Evolutionary conservation across 1,140 invertebrate species (phyloP).

Genomic region (Ceratina australensis): DNA sequence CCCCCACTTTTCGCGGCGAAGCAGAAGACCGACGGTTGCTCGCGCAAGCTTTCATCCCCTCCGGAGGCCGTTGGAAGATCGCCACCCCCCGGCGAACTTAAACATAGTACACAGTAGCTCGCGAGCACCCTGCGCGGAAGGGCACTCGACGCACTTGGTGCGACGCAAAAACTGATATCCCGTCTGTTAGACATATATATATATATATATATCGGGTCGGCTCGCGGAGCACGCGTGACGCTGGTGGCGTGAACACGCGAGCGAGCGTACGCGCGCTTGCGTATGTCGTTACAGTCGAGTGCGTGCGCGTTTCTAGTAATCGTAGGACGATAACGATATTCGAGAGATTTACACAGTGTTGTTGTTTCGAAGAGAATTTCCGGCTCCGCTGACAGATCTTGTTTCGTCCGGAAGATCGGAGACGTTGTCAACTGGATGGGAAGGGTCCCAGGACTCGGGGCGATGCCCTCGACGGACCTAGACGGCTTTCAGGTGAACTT

Average conservation of each 20-base stretch:
- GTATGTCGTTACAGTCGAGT: conserved; percentile 35
- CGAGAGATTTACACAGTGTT: neutral
- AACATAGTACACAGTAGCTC: conserved; percentile 79
- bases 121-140: conserved; percentile 73
- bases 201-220: conserved; percentile 25
- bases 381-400: neutral
- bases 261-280: conserved; percentile 61
- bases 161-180: conserved; percentile 7
- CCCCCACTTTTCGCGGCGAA: conserved; percentile 76
- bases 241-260: conserved; percentile 47
- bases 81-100: conserved; percentile 72
- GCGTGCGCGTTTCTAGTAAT: conserved; percentile 6
- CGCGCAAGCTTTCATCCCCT: conserved; percentile 73
- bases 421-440: conserved; percentile 41
- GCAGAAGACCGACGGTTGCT: conserved; percentile 68
- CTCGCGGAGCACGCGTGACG: conserved; percentile 48
- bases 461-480: conserved; percentile 40
- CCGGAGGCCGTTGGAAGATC: conserved; percentile 59
- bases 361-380: neutral
- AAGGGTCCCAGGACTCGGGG: conserved; percentile 42
- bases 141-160: conserved; percentile 64
- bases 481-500: conserved; percentile 55
- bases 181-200: neutral
- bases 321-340: neutral
- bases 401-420: conserved; percentile 30